These are phyloP conservation scores for Melanogrammus aeglefinus DNA, from an alignment of 2,797 vertebrate genomes.

Conservation along the genomic window DNA sequence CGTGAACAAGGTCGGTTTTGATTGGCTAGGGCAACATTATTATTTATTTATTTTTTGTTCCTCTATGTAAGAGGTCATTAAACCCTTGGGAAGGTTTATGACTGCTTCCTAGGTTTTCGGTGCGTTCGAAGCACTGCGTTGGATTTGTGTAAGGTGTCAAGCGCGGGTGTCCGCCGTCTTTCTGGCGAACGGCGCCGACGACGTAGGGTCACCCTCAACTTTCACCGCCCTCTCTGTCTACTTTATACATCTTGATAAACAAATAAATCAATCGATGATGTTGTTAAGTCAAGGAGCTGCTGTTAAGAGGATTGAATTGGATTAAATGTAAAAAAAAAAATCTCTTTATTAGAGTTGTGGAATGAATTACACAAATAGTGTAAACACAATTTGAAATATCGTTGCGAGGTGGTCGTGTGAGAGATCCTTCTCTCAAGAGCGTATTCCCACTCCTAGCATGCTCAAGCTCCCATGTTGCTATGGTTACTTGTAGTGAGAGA, in stretches of 20 bases:
- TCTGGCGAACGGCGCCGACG: neutral
- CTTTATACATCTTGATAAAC: neutral
- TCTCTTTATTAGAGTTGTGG: neutral
- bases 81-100: neutral
- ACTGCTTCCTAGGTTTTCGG: neutral
- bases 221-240: neutral
- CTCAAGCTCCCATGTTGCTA: neutral
- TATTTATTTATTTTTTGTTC: neutral
- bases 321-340: neutral
- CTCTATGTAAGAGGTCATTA: neutral
- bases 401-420: neutral
- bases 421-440: neutral
- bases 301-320: neutral
- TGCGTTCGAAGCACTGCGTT: neutral
- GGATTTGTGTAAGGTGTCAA: neutral
- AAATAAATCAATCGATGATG: neutral
- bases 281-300: neutral
- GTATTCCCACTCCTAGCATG: neutral
- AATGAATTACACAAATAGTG: neutral
- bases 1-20: conserved; percentile 73
- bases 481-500: neutral
- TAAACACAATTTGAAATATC: neutral
- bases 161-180: neutral
- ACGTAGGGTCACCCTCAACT: neutral
- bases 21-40: neutral